phyloP scores from a whole-genome alignment of 1,140 invertebrate genomes.

The Drosophila nikananu region DNA sequence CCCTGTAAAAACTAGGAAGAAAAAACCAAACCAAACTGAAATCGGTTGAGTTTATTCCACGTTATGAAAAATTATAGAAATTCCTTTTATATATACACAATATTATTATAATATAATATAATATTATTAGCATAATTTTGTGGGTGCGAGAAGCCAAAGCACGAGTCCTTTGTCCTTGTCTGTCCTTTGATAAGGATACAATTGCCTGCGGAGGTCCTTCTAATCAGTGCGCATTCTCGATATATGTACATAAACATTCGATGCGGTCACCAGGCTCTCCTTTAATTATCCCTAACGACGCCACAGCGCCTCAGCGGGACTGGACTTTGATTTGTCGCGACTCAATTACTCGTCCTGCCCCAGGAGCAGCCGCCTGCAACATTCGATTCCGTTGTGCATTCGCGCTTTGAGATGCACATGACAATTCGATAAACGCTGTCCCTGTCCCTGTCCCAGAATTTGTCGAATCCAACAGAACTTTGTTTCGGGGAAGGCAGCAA shows the following conservation, averaged over 20 bases:
- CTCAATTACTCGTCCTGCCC: slow-evolving; percentile 8
- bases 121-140: no score
- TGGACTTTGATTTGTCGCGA: not conserved
- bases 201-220: not conserved
- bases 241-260: not conserved
- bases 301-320: not conserved
- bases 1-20: no score
- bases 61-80: no score
- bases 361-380: not conserved
- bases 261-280: not conserved
- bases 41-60: no score
- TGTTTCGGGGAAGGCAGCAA: not conserved
- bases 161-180: not conserved
- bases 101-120: no score
- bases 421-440: not conserved
- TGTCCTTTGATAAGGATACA: not conserved
- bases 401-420: not conserved
- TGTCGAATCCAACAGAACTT: not conserved
- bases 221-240: slow-evolving; percentile 3
- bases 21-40: no score
- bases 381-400: slow-evolving; percentile 3
- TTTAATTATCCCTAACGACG: slow-evolving; percentile 1
- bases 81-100: no score
- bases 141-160: not conserved
- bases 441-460: not conserved